Evolutionary conservation across 2,888 invertebrate species (phyloP), one percentile per base, ranked within the genome.

Genomic region (Brachypalpus laphriformis): DNA sequence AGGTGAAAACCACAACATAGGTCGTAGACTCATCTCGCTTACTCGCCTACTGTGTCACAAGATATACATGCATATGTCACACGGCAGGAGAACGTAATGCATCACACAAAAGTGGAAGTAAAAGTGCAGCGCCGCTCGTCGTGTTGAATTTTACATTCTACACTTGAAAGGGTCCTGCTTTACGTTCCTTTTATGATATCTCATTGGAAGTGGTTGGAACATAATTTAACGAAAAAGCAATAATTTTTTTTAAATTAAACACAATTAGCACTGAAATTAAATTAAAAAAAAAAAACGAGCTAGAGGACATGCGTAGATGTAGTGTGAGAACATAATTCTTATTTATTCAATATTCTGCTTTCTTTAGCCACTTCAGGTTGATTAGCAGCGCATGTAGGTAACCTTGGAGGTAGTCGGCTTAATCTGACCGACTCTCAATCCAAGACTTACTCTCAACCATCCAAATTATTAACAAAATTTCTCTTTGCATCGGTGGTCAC

Each of bases 1-100:
- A 85, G 80, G 80, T 85, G 71, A 75, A 80, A 85, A 80, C 85
- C 80, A 71, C 85, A 85, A 76, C 70, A 75, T 59, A 47, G 75
- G 78, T 57, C 70, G 25, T 16, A 68, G 63, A 61, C 57, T 31
- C 66, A 72, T 8, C 37, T 77, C 34, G 8, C 16, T 14, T 14
- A 14, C 18, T 40, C 18, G 18, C 20, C 40, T 18, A 22, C n/a
- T 28, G 51, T 74, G 72, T 78, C 72, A 82, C 71, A 77, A 63
- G 74, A 78, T 75, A 54, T n/a, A n/a, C n/a, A n/a, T n/a, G n/a
- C n/a, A n/a, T 47, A 63, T 68, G 68, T 70, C 54, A 54, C 47
- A 56, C 68, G 61, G 5, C 3, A 31, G 25, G 7, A 51, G 40
- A n/a, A 74, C 54, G 42, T 45, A 25, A 49, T 61, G 63, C 45